Percentiles rank a stretch among this genome's conserved stretches.
Evolutionary conservation across 2,113 vertebrate species (phyloP).

Genomic region (Stegostoma tigrinum): DNA sequence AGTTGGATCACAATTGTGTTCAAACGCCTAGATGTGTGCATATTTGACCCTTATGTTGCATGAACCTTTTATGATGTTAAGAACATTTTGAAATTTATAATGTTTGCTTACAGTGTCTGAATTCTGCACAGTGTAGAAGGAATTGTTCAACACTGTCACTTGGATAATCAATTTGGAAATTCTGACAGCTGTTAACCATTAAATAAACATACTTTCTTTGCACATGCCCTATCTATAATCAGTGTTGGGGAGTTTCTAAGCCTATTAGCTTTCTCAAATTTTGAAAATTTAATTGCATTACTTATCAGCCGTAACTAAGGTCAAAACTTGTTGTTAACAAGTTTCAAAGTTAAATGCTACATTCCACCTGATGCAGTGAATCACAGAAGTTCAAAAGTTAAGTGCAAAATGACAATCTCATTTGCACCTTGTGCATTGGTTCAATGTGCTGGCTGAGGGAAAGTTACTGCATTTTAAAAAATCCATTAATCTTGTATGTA

Average conservation of each 20-base stretch:
- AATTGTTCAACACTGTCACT: background rate
- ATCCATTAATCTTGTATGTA: background rate
- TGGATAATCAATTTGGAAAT: background rate
- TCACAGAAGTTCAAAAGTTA: background rate
- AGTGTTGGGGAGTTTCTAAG: background rate
- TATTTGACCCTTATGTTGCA: background rate
- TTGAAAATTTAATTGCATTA: background rate
- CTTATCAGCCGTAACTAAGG: background rate
- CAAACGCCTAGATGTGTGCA: background rate
- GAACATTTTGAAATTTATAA: background rate
- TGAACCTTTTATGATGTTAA: background rate
- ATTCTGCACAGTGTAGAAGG: background rate
- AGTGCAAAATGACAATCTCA: background rate
- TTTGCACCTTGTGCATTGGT: background rate
- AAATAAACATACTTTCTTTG: background rate
- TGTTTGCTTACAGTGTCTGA: background rate
- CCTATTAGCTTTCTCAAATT: background rate
- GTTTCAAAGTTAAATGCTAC: background rate
- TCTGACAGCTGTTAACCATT: background rate
- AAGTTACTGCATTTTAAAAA: background rate
- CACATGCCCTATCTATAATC: background rate
- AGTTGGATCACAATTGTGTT: background rate
- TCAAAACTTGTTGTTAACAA: background rate
- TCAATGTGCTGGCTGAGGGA: background rate
- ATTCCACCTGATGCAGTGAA: background rate